Conservation (phyloP, 2,888 invertebrate genomes). For the Pyrochroa serraticornis region DNA sequence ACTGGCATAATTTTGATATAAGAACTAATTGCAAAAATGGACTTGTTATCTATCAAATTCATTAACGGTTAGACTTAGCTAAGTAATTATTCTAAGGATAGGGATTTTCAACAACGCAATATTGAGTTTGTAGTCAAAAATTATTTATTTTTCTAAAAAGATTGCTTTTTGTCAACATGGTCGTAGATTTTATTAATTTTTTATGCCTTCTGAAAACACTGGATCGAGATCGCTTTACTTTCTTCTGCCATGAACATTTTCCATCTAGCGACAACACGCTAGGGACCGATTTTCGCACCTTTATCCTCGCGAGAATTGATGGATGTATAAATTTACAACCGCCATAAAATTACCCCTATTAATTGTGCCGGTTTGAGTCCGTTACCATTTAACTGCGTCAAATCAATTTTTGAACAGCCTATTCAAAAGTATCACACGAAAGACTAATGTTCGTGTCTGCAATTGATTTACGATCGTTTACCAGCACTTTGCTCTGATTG, state of each 20-base stretch:
- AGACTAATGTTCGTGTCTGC: background rate
- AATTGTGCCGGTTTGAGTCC: slow-evolving; percentile 15
- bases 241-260: slow-evolving; percentile 1
- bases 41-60: no score
- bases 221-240: background rate
- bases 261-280: slow-evolving; percentile 3
- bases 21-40: no score
- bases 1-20: no score
- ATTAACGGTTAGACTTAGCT: no score
- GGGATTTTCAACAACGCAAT: no score
- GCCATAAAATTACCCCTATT: slow-evolving; percentile 15
- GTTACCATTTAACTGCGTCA: slow-evolving; percentile 13
- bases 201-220: slow-evolving; percentile 5
- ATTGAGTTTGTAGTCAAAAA: no score
- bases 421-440: background rate
- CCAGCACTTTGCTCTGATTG: slow-evolving; percentile 1
- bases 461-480: slow-evolving; percentile 1
- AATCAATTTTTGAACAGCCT: slow-evolving; percentile 11
- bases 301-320: slow-evolving; percentile 15
- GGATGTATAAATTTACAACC: slow-evolving; percentile 11
- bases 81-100: no score
- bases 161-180: background rate
- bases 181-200: slow-evolving; percentile 7
- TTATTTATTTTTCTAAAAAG: background rate
- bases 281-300: slow-evolving; percentile 16